Evolutionary conservation across 2,113 vertebrate genomes (phyloP).

Genomic region (Bettongia penicillata): DNA sequence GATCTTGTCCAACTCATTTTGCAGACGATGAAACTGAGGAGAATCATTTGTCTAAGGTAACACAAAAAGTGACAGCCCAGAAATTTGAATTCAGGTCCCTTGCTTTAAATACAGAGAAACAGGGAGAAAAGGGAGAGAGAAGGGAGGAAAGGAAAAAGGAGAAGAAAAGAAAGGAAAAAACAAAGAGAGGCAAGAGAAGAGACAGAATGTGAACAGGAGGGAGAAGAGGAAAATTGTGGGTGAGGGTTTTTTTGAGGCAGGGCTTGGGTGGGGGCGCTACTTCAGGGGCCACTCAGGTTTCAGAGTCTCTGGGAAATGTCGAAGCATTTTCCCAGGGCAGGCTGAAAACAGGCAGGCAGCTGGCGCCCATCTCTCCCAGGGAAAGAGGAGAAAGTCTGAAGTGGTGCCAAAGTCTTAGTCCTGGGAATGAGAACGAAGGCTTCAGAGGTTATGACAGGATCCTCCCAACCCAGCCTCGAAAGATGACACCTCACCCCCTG

Average conservation of each 20-base stretch:
- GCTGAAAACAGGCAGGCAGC: constrained; percentile 86
- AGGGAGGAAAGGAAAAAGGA: fast-evolving
- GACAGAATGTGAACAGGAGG: background rate
- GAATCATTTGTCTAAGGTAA: background rate
- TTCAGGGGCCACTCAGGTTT: constrained; percentile 83
- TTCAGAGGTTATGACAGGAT: constrained; percentile 66
- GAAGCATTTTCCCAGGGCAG: constrained; percentile 92
- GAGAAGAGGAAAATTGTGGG: background rate
- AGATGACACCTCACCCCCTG: constrained; percentile 71
- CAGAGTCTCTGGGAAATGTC: constrained; percentile 78
- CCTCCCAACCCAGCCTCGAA: constrained; percentile 77
- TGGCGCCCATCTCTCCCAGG: constrained; percentile 83
- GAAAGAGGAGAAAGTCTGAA: constrained; percentile 79
- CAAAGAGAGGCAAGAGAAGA: background rate
- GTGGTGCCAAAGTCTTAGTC: constrained; percentile 83
- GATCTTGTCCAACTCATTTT: background rate
- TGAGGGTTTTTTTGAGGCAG: background rate
- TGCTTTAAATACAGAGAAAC: background rate
- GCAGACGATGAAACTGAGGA: background rate
- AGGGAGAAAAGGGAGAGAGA: background rate
- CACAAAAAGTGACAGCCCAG: background rate
- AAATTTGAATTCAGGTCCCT: background rate
- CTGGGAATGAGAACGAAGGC: constrained; percentile 77
- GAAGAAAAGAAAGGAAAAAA: background rate
- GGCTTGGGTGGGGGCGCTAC: constrained; percentile 29